A percentile compares a stretch with the other conserved stretches of the same genome.
These are phyloP conservation scores for Tholera decimalis DNA, from an alignment of 2,888 invertebrate genomes.

Conservation along the genomic window DNA sequence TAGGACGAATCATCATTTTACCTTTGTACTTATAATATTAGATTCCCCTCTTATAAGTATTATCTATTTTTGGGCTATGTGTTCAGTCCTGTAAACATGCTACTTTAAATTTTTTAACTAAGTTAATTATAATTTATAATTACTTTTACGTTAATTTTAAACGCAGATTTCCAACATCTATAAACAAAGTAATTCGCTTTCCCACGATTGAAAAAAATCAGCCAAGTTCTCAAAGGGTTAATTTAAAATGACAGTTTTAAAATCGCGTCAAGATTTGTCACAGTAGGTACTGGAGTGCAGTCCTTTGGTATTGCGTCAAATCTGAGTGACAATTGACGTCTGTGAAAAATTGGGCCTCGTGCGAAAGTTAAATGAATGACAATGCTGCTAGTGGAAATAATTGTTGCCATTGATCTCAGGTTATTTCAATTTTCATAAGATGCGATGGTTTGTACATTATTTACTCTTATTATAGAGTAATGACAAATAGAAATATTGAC, in stretches of 20 bases:
- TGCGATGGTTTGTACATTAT: background rate
- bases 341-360: conserved; percentile 86
- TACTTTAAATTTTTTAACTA: too few relatives aligned
- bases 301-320: conserved; percentile 83
- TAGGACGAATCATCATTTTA: too few relatives aligned
- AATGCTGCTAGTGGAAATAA: conserved; percentile 49
- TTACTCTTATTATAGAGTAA: background rate
- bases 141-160: too few relatives aligned
- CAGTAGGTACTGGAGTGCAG: conserved; percentile 79
- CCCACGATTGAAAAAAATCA: conserved; percentile 75
- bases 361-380: conserved; percentile 76
- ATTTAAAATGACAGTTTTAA: conserved; percentile 86
- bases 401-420: conserved; percentile 17
- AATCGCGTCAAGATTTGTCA: conserved; percentile 84
- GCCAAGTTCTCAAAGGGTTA: conserved; percentile 81
- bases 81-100: too few relatives aligned
- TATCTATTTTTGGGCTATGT: too few relatives aligned
- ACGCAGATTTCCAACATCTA: too few relatives aligned
- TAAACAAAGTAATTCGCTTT: conserved; percentile 52
- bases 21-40: too few relatives aligned
- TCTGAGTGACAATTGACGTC: conserved; percentile 86
- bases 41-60: too few relatives aligned
- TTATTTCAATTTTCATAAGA: conserved; percentile 38
- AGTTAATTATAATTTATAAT: too few relatives aligned
- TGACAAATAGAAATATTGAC: too few relatives aligned